Percentiles rank a stretch among this genome's conserved stretches.
Conservation (phyloP, 2,797 vertebrate genomes). For the Etheostoma perlongum region DNA sequence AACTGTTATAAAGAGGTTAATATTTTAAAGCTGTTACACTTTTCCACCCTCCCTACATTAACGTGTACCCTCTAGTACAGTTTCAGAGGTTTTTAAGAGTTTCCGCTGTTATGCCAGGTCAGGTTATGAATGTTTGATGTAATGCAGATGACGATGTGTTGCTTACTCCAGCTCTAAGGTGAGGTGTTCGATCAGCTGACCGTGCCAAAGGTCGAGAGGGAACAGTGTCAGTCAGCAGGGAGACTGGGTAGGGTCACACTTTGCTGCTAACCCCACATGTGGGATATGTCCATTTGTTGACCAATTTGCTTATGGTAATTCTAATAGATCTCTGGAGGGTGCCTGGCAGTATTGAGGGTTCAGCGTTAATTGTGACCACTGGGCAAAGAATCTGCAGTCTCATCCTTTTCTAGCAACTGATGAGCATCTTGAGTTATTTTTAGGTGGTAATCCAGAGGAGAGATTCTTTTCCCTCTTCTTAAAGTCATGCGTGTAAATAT, state of each 20-base stretch:
- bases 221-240: constrained; percentile 67
- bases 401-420: constrained; percentile 72
- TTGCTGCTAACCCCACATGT: constrained; percentile 45
- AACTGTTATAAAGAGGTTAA: constrained; percentile 88
- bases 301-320: constrained; percentile 81
- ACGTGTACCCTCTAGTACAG: constrained; percentile 41
- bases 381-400: constrained; percentile 75
- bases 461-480: constrained; percentile 17
- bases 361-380: constrained; percentile 77
- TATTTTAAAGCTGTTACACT: constrained; percentile 83
- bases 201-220: constrained; percentile 60
- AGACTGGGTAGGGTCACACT: constrained; percentile 45
- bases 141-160: constrained; percentile 44
- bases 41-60: constrained; percentile 55
- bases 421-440: constrained; percentile 72
- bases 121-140: constrained; percentile 77
- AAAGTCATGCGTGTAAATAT: constrained; percentile 43
- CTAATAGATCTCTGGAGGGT: constrained; percentile 69
- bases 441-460: constrained; percentile 61
- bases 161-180: constrained; percentile 53
- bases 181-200: constrained; percentile 66
- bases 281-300: constrained; percentile 73
- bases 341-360: constrained; percentile 68
- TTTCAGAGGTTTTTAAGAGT: constrained; percentile 62
- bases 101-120: constrained; percentile 59